Base-by-base conservation (phyloP, 2,113 vertebrate genomes). In the Cyprinus carpio region DNA sequence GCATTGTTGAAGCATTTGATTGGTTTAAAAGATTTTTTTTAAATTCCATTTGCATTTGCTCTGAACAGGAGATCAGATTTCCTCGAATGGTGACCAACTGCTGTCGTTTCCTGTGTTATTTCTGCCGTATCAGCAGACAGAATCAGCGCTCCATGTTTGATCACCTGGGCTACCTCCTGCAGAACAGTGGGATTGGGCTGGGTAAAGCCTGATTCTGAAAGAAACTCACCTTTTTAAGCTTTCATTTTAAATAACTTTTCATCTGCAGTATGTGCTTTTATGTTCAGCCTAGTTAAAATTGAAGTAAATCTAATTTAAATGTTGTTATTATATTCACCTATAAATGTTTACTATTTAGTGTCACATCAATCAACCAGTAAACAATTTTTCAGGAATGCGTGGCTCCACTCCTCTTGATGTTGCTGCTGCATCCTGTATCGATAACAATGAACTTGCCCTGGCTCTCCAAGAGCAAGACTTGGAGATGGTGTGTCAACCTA, bases 81-180 rank as follows among this genome's bases (percentile, higher is more conserved):
- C 97, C 97, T 49, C 95, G 96, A 81, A 96, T 98, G 95, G 97
- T 98, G 90, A 98, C 97, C 23, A 98, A 97, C 92, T 98, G 97
- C 88, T 98, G 97, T 84, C 96, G 97, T 9, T 98, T 98, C 89
- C 95, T 98, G 83, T 98, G 97, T 91, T 98, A 98, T 81, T 98
- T 98, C 93, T 98, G 97, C 86, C 96, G 97, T n/a, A 98, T 98
- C 89, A 98, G 97, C 91, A 95, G 97, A 4, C 97, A 98, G 88
- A 98, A 98, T 90, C 97, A 98, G 85, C 95, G 97, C 1, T 96
- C 97, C 82, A 98, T 98, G 97, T 98, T 98, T 11, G 97, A 98
- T 89, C 97, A 98, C 84, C 95, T 98, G 88, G 96, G 96, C 91
- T 97, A 98, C 89, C 94, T 98, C 86, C 94, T 98, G 56, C 96